These are phyloP conservation scores for Chelonus insularis DNA, from an alignment of 1,140 invertebrate species.

Conservation along the genomic window DNA sequence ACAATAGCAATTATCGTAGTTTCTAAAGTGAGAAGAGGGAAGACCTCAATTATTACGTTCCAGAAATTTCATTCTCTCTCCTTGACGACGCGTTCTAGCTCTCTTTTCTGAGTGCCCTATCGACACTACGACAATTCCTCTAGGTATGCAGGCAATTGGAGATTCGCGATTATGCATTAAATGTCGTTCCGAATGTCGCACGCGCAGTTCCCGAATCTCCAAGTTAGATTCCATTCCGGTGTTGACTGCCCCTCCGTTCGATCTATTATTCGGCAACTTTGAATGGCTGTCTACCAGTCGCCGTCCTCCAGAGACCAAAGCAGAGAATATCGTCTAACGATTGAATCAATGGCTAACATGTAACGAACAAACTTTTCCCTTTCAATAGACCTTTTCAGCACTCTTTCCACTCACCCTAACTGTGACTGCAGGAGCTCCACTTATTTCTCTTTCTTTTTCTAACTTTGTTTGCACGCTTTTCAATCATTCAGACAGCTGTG, in stretches of 20 bases:
- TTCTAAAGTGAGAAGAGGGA: neutral
- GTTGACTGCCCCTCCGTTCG: neutral
- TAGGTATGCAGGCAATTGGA: slow-evolving; percentile 9
- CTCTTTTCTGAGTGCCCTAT: neutral
- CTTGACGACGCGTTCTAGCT: neutral
- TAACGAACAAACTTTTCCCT: slow-evolving; percentile 19
- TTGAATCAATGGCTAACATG: neutral
- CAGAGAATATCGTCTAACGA: slow-evolving; percentile 18
- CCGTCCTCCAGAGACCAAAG: neutral
- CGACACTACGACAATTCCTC: neutral
- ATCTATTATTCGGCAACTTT: slow-evolving; percentile 25
- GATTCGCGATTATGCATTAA: slow-evolving; percentile 19
- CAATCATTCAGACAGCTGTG: no score
- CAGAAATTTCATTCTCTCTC: neutral
- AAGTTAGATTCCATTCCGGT: neutral
- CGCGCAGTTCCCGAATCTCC: neutral
- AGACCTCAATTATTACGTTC: slow-evolving; percentile 12
- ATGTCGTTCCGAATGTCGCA: slow-evolving; percentile 3
- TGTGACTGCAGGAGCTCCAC: neutral
- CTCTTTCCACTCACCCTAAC: neutral
- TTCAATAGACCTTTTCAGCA: neutral
- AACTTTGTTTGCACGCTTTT: no score
- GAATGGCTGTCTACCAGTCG: slow-evolving; percentile 13
- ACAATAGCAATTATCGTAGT: slow-evolving; percentile 18
- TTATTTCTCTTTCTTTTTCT: neutral